phyloP scores from a whole-genome alignment of 2,797 vertebrate species.

The Propithecus perrieri region DNA sequence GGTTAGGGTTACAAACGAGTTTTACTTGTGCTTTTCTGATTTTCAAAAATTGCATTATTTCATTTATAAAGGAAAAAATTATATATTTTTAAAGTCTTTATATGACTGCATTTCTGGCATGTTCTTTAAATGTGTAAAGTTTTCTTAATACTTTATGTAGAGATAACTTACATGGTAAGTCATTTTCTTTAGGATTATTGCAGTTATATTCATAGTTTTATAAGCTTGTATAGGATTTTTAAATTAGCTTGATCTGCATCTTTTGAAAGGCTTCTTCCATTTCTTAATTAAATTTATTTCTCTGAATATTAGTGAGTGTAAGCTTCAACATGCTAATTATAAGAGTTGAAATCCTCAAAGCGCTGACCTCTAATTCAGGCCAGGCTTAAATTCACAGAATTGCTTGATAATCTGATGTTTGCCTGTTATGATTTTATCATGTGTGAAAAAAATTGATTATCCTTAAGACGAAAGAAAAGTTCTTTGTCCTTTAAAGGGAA shows the following conservation, averaged over 20 bases:
- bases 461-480: conserved; percentile 26
- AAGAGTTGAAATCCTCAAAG: conserved; percentile 11
- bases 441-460: conserved; percentile 53
- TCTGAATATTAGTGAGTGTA: conserved; percentile 2
- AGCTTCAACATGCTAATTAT: not conserved
- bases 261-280: conserved; percentile 8
- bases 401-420: conserved; percentile 1
- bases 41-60: not conserved
- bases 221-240: not conserved
- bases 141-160: not conserved
- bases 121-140: not conserved
- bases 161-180: not conserved
- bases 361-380: not conserved
- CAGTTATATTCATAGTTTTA: not conserved
- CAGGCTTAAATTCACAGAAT: conserved; percentile 36
- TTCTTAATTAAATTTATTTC: conserved; percentile 19
- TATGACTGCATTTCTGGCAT: not conserved
- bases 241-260: not conserved
- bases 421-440: not conserved
- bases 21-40: conserved; percentile 33
- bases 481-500: conserved; percentile 35
- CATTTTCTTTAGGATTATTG: conserved; percentile 27
- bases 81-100: not conserved
- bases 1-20: not conserved
- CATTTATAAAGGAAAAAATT: not conserved